phyloP scores from a whole-genome alignment of 1,140 invertebrate genomes.

The Caenorhabditis brenneri region DNA sequence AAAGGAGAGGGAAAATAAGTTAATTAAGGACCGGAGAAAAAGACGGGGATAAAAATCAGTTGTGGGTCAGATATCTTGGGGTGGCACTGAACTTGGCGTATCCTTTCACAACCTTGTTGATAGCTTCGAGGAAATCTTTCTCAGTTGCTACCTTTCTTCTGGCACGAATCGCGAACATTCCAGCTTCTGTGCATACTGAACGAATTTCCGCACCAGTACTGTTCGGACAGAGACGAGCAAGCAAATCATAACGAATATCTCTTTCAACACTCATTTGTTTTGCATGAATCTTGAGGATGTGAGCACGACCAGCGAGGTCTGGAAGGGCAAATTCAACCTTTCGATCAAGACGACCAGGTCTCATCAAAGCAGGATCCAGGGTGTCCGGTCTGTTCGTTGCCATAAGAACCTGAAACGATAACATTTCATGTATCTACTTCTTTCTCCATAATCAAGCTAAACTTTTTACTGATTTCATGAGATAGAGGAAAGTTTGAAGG shows the following conservation, averaged over 20 bases:
- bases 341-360: conserved; percentile 93
- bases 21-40: conserved; percentile 1
- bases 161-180: conserved; percentile 98
- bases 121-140: conserved; percentile 99
- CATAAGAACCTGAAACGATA: conserved; percentile 36
- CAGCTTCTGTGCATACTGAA: conserved; percentile 95
- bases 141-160: conserved; percentile 97
- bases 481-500: too few species aligned
- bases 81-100: conserved; percentile 99
- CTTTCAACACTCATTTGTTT: conserved; percentile 97
- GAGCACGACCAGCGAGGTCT: conserved; percentile 78
- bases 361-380: conserved; percentile 94
- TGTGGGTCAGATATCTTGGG: conserved; percentile 99
- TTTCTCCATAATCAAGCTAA: too few species aligned
- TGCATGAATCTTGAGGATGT: conserved; percentile 99
- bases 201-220: conserved; percentile 97
- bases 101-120: conserved; percentile 96
- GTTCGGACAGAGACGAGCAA: conserved; percentile 94
- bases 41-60: conserved; percentile 77
- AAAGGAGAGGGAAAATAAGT: conserved; percentile 2
- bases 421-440: neutral
- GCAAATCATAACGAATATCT: conserved; percentile 94
- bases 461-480: too few species aligned
- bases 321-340: conserved; percentile 76
- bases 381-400: conserved; percentile 89